Evolutionary conservation across 2,797 vertebrate species (phyloP), one percentile per base, ranked within the genome.

Genomic region (Limnodromus scolopaceus): DNA sequence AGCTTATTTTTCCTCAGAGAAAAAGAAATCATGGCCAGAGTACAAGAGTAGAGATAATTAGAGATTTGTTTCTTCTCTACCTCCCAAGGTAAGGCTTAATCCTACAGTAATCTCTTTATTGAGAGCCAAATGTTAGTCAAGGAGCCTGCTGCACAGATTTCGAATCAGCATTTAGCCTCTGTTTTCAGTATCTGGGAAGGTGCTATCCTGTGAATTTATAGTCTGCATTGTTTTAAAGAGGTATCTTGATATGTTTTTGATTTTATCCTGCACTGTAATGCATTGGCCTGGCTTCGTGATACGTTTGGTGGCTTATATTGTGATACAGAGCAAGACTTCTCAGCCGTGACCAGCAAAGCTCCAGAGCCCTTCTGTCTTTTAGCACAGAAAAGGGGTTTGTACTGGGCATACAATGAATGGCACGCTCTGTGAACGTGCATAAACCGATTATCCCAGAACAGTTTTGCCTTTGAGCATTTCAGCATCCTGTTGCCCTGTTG

Each of bases 81-180:
- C 34, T 93, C 91, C 92, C 89, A 92, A 93, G 79, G 82, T 96
- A 96, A 95, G 69, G 27, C 87, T 95, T 92, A 96, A 93, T 96
- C 87, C 92, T 81, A 39, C 75, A 91, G 82, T 94, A 96, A 94
- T 96, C 91, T 96, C 87, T 91, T 92, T 92, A 87, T 10, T 75
- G 82, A 89, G 53, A 95, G 79, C 78, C 92, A 91, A 87, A 63
- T 58, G 48, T 91, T 96, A 87, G 75, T 93, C 78, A 74, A 60
- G 87, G 43, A 95, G 28, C 78, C 76, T 89, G 85, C 85, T 89
- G 58, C 71, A 95, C 39, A 48, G 55, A 68, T 71, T 57, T 91
- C 36, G 57, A 89, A 57, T 28, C 77, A 78, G 38, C 30, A 63
- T 88, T 96, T 89, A 72, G 66, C 32, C 45, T 24, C 5, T 85